phyloP scores from a whole-genome alignment of 2,888 invertebrate species.

The Amorpha juglandis region DNA sequence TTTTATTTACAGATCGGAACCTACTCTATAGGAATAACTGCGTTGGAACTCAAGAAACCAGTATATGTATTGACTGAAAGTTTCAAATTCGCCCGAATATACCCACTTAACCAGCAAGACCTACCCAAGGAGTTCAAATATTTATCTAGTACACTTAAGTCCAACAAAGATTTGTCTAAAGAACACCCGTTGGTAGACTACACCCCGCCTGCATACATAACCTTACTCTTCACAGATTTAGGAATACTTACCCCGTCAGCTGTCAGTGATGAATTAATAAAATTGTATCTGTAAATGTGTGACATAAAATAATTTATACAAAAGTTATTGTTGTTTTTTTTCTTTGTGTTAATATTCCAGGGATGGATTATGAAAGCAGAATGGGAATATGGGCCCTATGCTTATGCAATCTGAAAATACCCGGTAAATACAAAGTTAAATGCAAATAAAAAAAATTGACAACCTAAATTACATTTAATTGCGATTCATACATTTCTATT shows the following conservation, averaged over 20 bases:
- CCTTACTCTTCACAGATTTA: conserved; percentile 96
- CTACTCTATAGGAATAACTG: conserved; percentile 93
- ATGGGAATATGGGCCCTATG: neutral
- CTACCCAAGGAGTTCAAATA: conserved; percentile 94
- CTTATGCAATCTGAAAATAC: neutral
- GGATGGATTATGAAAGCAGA: neutral
- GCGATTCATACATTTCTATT: neutral
- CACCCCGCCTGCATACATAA: conserved; percentile 97
- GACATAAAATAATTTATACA: conserved; percentile 38
- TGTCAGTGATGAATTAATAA: conserved; percentile 98
- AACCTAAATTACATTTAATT: neutral
- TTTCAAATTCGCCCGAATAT: conserved; percentile 97
- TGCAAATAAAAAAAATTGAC: neutral
- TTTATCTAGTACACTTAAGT: conserved; percentile 78
- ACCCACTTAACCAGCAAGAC: conserved; percentile 96
- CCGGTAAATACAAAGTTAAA: neutral
- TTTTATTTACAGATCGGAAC: conserved; percentile 89
- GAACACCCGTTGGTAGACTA: conserved; percentile 97
- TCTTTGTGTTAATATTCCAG: neutral
- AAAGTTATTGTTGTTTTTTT: neutral
- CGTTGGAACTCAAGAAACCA: conserved; percentile 95
- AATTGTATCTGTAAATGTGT: conserved; percentile 92
- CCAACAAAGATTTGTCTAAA: conserved; percentile 74
- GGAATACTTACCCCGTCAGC: conserved; percentile 98
- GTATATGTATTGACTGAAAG: conserved; percentile 98